Percentiles rank a stretch among this genome's conserved stretches.
Evolutionary conservation across 2,113 vertebrate species (phyloP).

Genomic region (Poeciliopsis turrubarensis): DNA sequence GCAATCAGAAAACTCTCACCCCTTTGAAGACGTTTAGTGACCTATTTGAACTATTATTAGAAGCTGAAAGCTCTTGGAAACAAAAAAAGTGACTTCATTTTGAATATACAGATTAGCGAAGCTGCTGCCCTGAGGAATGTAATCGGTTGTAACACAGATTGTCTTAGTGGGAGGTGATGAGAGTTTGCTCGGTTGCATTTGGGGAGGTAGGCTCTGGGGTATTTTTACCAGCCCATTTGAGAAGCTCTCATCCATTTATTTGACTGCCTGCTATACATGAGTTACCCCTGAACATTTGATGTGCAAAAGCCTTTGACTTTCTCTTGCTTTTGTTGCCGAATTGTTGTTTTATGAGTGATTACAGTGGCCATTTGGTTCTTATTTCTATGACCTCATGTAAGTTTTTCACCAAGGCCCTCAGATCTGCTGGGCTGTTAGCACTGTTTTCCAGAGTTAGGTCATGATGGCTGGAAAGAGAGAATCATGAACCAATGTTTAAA

Average conservation of each 20-base stretch:
- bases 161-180: conserved; percentile 25
- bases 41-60: background rate
- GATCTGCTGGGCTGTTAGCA: conserved; percentile 30
- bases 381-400: conserved; percentile 50
- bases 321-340: conserved; percentile 20
- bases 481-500: conserved; percentile 12
- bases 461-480: conserved; percentile 20
- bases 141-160: background rate
- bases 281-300: background rate
- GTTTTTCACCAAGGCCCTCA: conserved; percentile 10
- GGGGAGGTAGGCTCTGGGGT: background rate
- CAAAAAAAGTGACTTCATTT: background rate
- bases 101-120: background rate
- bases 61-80: background rate
- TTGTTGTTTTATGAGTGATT: conserved; percentile 23
- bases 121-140: background rate
- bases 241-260: conserved; percentile 28
- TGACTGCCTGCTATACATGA: conserved; percentile 4
- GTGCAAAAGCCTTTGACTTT: conserved; percentile 7
- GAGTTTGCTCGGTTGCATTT: background rate
- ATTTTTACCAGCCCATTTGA: conserved; percentile 11
- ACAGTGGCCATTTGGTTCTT: conserved; percentile 23
- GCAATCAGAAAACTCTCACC: background rate
- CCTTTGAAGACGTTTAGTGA: background rate
- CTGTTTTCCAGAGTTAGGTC: conserved; percentile 23